A percentile compares a stretch with the other conserved stretches of the same genome.
phyloP scores from a whole-genome alignment of 2,797 vertebrate genomes.

The Ptychadena robeensis region DNA sequence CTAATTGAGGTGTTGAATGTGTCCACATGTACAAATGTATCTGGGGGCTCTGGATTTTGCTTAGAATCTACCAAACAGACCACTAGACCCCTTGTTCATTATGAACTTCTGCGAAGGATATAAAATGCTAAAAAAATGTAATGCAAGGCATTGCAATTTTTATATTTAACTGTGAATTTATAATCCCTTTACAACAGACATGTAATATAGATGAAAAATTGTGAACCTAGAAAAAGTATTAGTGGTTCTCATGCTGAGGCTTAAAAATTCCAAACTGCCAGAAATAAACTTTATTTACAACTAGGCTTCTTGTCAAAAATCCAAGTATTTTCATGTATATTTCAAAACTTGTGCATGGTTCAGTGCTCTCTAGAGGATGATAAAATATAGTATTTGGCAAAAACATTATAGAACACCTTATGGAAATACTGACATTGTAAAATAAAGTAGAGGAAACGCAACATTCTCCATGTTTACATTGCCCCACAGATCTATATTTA shows the following conservation, averaged over 20 bases:
- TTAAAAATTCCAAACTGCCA: neutral
- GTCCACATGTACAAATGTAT: too few relatives aligned
- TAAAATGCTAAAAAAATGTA: neutral
- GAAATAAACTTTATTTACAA: constrained; percentile 2
- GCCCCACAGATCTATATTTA: constrained; percentile 26
- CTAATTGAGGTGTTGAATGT: too few relatives aligned
- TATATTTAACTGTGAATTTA: neutral
- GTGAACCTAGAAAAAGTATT: neutral
- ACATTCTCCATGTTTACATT: constrained; percentile 27
- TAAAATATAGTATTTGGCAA: constrained; percentile 17
- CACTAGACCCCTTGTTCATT: neutral
- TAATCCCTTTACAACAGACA: neutral
- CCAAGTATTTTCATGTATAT: neutral
- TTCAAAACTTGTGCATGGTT: neutral
- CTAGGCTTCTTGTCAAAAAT: neutral
- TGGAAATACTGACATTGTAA: constrained; percentile 24
- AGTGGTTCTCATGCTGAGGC: neutral
- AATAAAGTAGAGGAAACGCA: neutral
- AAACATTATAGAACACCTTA: constrained; percentile 23
- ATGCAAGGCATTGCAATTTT: neutral
- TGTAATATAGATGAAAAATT: neutral
- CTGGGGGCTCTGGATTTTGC: too few relatives aligned
- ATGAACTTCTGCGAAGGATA: neutral
- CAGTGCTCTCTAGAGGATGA: constrained; percentile 1
- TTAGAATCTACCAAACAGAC: too few relatives aligned